These are phyloP conservation scores for Oxyscelio sp. DNA, from an alignment of 2,888 invertebrate species.

Conservation along the genomic window DNA sequence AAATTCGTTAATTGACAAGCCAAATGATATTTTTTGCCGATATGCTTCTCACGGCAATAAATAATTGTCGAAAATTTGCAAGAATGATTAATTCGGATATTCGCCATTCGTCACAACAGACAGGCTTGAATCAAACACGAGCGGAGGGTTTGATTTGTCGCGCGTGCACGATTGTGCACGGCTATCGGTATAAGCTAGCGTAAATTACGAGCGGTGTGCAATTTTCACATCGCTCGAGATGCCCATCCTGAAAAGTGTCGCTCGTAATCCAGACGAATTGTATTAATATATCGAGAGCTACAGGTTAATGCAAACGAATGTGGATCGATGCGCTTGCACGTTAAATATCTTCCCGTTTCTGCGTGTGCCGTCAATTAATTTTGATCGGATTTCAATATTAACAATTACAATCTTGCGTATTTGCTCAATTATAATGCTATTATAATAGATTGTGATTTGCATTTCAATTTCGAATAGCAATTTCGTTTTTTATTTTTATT, in stretches of 20 bases:
- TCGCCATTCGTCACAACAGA: constrained; percentile 19
- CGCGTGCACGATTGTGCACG: not conserved
- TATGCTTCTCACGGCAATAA: constrained; percentile 6
- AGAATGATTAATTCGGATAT: constrained; percentile 49
- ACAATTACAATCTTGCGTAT: not conserved
- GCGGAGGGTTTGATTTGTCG: constrained; percentile 14
- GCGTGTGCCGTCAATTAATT: not conserved
- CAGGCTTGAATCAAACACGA: constrained; percentile 14
- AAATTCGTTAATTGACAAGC: constrained; percentile 42
- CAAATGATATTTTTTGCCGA: constrained; percentile 40
- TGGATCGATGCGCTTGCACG: constrained; percentile 24
- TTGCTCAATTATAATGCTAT: no score
- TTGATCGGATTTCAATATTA: constrained; percentile 12
- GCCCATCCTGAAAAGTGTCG: constrained; percentile 43
- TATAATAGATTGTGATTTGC: no score
- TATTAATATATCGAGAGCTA: constrained; percentile 60
- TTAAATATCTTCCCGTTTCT: constrained; percentile 5
- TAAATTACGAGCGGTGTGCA: constrained; percentile 46
- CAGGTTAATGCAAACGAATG: constrained; percentile 52
- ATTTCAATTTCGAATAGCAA: no score
- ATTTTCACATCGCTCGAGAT: constrained; percentile 39
- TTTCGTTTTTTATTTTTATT: no score
- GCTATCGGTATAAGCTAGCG: constrained; percentile 39
- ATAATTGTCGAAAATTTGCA: constrained; percentile 40
- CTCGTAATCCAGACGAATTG: constrained; percentile 48